Percentiles rank a stretch among this genome's conserved stretches.
These are phyloP conservation scores for Octodonta nipae DNA, from an alignment of 2,888 invertebrate genomes.

Conservation along the genomic window DNA sequence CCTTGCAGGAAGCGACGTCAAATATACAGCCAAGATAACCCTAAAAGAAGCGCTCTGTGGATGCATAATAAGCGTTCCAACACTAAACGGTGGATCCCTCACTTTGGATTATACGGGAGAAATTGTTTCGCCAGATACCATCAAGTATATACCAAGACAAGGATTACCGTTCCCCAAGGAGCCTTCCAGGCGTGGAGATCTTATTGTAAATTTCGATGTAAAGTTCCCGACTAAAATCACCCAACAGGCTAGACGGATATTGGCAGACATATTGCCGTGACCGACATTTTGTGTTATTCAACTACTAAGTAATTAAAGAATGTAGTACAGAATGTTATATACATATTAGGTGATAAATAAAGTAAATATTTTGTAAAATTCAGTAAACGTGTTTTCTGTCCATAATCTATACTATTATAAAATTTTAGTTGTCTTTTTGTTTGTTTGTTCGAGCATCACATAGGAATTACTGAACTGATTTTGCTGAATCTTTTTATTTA, in stretches of 20 bases:
- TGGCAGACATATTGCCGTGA: conserved; percentile 16
- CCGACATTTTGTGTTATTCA: too few relatives aligned
- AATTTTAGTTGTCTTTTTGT: too few relatives aligned
- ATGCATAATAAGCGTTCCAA: conserved; percentile 68
- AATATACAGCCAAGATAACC: conserved; percentile 67
- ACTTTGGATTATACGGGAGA: conserved; percentile 56
- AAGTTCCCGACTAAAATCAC: conserved; percentile 60
- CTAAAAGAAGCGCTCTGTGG: conserved; percentile 84
- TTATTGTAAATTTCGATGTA: conserved; percentile 83
- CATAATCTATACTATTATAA: too few relatives aligned
- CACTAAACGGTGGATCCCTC: conserved; percentile 58
- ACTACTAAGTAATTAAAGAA: too few relatives aligned
- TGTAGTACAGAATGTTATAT: too few relatives aligned
- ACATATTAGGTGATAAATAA: too few relatives aligned
- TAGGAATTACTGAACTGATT: too few relatives aligned
- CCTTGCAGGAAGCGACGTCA: conserved; percentile 52
- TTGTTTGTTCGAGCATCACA: too few relatives aligned
- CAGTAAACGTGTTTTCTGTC: too few relatives aligned
- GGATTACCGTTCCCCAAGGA: conserved; percentile 89
- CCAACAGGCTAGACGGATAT: conserved; percentile 11
- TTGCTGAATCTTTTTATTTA: too few relatives aligned
- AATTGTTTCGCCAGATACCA: conserved; percentile 71
- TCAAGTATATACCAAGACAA: conserved; percentile 65
- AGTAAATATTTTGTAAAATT: too few relatives aligned
- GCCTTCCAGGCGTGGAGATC: conserved; percentile 71